Evolutionary conservation across 2,113 vertebrate genomes (phyloP).

Genomic region (Holacanthus passer): DNA sequence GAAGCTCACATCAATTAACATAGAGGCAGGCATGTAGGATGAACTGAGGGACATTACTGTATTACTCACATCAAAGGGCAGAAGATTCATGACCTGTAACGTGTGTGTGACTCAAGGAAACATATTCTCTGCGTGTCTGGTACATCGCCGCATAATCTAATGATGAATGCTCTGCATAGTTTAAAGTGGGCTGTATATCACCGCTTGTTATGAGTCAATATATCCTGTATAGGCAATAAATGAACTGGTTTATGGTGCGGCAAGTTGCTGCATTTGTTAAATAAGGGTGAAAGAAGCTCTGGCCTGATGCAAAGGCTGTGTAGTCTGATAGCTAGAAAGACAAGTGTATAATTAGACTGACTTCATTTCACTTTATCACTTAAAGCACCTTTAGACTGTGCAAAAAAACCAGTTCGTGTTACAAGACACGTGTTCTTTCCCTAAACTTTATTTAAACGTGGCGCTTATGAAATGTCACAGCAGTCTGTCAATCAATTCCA

Average conservation of each 20-base stretch:
- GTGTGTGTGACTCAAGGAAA: conserved; percentile 18
- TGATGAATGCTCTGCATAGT: conserved; percentile 17
- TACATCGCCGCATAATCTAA: conserved; percentile 15
- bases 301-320: neutral
- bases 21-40: conserved; percentile 10
- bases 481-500: too few species aligned
- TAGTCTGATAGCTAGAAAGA: neutral
- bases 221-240: neutral
- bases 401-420: too few species aligned
- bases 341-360: too few species aligned
- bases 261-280: conserved; percentile 1
- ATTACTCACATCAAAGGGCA: conserved; percentile 52
- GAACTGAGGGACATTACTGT: conserved; percentile 14
- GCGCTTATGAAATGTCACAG: too few species aligned
- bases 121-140: neutral
- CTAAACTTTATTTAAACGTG: too few species aligned
- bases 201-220: conserved; percentile 34
- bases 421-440: too few species aligned
- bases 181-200: conserved; percentile 27
- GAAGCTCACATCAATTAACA: conserved; percentile 57
- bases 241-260: neutral
- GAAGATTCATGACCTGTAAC: conserved; percentile 33
- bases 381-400: too few species aligned
- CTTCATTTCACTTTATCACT: too few species aligned
- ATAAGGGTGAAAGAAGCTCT: neutral